Evolutionary conservation across 1,140 invertebrate species (phyloP), one percentile per base, ranked within the genome.

Genomic region (Calephelis nemesis): DNA sequence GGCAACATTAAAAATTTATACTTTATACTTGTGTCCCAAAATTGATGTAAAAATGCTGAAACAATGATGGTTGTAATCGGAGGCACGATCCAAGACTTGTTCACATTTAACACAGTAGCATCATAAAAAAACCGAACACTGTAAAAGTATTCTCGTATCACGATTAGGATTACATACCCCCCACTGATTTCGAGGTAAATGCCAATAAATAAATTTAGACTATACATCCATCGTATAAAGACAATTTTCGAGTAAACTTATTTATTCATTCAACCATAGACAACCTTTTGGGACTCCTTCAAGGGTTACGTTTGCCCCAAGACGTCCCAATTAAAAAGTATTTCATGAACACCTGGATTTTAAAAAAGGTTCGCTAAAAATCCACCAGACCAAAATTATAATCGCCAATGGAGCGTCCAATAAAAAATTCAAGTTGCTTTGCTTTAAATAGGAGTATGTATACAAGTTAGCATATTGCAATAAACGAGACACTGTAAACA

Each of bases 391-490:
- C 77, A 82, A 64, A 83, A 82, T 84, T 84, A 84, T 85, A 74
- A 88, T 85, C 80, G 82, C 81, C 84, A 85, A 85, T 85, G 85
- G 78, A 88, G 83, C 83, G 82, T 84, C 79, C 76, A 72, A 7
- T 45, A 45, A 30, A 30, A 30, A 30, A 30, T 30, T 30, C 42
- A 6, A 45, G 6, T 7, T 7, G 8, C 6, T 45, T 3, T 3
- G 42, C 5, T 9, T 45, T 45, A 45, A 3, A 45, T 7, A 7
- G 8, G 8, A 45, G 8, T 45, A 45, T 45, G 6, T 45, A 5
- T 5, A 7, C 42, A 58, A 58, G 54, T 19, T 19, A 58, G 12
- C 52, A 12, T 58, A 58, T 39, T 58, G 52, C 19, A 30, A 39
- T 45, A 1, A 7, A 45, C 5, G 42, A 45, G 7, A 45, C 42